Conservation (phyloP, 1,140 invertebrate species). For the Ceratosolen solmsi region DNA sequence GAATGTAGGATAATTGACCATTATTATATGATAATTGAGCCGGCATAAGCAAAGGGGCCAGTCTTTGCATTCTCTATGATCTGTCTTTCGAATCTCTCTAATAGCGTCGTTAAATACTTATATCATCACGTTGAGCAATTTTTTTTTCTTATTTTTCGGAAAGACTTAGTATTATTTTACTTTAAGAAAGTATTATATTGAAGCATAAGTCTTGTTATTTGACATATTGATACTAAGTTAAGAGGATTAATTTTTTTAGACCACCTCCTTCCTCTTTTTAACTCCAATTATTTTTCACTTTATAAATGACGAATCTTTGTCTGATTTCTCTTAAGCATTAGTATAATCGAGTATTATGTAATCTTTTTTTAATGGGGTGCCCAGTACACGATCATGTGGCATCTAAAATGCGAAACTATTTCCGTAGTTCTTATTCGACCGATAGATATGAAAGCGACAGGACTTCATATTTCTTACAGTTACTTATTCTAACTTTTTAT, state of each 20-base stretch:
- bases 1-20: conserved; percentile 31
- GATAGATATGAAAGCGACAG: conserved; percentile 7
- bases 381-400: conserved; percentile 25
- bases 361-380: conserved; percentile 32
- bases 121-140: conserved; percentile 11
- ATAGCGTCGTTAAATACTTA: conserved; percentile 35
- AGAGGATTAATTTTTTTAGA: conserved; percentile 40
- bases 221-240: conserved; percentile 37
- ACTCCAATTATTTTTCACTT: conserved; percentile 41
- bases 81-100: conserved; percentile 70
- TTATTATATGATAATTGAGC: conserved; percentile 57
- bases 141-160: conserved; percentile 16
- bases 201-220: conserved; percentile 17
- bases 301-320: conserved; percentile 27
- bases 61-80: conserved; percentile 70
- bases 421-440: not conserved
- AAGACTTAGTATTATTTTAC: conserved; percentile 53
- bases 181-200: conserved; percentile 51
- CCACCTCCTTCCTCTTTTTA: conserved; percentile 48
- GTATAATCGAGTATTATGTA: conserved; percentile 39
- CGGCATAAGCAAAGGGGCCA: conserved; percentile 74
- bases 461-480: conserved; percentile 28
- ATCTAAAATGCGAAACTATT: not conserved
- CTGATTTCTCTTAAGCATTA: conserved; percentile 25
- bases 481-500: conserved; percentile 6